Evolutionary conservation across 2,113 vertebrate genomes (phyloP), one percentile per base, ranked within the genome.

Genomic region (Steatornis caripensis): DNA sequence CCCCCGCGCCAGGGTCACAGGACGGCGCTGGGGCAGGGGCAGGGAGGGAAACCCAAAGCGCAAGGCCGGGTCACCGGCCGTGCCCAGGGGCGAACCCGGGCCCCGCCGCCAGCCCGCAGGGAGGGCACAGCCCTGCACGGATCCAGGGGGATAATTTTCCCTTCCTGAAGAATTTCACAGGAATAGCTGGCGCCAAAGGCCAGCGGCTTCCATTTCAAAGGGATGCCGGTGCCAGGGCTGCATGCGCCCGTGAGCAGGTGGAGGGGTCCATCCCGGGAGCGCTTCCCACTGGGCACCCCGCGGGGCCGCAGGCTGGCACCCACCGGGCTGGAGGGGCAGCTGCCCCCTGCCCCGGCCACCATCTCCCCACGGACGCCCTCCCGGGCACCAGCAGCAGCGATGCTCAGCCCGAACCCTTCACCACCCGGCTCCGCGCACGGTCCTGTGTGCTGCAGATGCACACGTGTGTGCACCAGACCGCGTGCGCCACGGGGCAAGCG

Each of bases 151-250:
- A 75, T 75, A 55, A 75, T 84, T 94, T 94, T 94, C 92, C 89
- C 92, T 93, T 97, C 95, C 95, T 62, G 78, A 96, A 96, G 86
- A 94, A 96, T 96, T 95, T 95, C 87, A 92, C 95, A 92, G 74
- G 91, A 95, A 86, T 82, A 95, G 95, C 82, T 39, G 30, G 71
- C 0, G 9, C 1, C 34, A 92, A 88, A 95, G 81, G 95, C 72
- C 90, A 15, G 13, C 2, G 23, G 95, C 58, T 84, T 95, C 23
- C 1, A 29, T 97, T 97, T 95, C 96, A 96, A 95, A 97, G 92
- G 91, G 76, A 79, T 87, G 65, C 68, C 41, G 6, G 54, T 43
- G 48, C 37, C 7, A 32, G 37, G 37, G 41, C 24, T 6, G 16
- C 74, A 76, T 61, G 68, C 83, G 41, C 26, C 48, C 70, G 39